phyloP scores from a whole-genome alignment of 2,888 invertebrate genomes.

The Chorisops tibialis region DNA sequence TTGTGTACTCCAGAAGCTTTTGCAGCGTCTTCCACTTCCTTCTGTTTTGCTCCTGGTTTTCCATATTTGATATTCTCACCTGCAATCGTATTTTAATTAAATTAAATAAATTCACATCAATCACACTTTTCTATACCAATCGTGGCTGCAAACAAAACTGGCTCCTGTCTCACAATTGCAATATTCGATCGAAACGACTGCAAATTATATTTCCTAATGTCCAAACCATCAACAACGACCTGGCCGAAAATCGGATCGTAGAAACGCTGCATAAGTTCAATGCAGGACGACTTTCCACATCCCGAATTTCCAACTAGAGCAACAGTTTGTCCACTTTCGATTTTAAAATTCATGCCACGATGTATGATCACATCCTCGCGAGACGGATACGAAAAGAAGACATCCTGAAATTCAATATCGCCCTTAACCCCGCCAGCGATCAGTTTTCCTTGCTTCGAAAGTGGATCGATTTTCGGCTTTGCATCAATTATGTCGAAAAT shows the following conservation, averaged over 20 bases:
- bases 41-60: conserved; percentile 62
- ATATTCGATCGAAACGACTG: conserved; percentile 70
- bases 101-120: not conserved
- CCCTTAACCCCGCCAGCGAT: conserved; percentile 58
- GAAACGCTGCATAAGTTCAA: conserved; percentile 63
- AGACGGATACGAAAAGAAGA: conserved; percentile 71
- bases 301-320: conserved; percentile 71
- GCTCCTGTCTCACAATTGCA: conserved; percentile 84
- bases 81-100: not conserved
- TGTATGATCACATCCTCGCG: conserved; percentile 67
- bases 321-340: conserved; percentile 63
- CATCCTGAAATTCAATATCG: conserved; percentile 63
- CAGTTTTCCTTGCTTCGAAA: conserved; percentile 60
- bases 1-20: conserved; percentile 71
- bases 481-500: conserved; percentile 74
- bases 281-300: conserved; percentile 77
- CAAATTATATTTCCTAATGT: conserved; percentile 67
- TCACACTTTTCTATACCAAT: conserved; percentile 51
- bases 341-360: conserved; percentile 60
- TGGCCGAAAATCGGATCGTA: conserved; percentile 62
- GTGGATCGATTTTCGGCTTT: conserved; percentile 67
- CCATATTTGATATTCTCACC: conserved; percentile 67
- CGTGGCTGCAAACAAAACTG: conserved; percentile 75
- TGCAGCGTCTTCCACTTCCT: conserved; percentile 66
- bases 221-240: conserved; percentile 59